Evolutionary conservation across 1,140 invertebrate genomes (phyloP).

Genomic region (Colletes latitarsis): DNA sequence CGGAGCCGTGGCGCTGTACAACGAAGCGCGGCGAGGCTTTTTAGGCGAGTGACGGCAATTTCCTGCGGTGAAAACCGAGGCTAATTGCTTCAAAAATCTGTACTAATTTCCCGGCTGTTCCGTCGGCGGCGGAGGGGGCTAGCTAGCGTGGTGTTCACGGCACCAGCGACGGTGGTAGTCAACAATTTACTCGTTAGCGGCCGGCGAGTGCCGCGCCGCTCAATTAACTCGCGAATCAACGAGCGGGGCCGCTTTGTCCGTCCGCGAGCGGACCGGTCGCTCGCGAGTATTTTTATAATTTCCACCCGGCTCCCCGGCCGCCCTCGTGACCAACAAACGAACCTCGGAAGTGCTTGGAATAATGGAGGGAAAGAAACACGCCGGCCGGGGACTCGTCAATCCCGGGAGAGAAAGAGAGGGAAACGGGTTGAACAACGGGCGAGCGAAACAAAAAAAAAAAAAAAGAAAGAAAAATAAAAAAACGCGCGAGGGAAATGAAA

Average conservation of each 20-base stretch:
- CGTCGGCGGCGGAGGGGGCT: background rate
- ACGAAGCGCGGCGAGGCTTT: conserved; percentile 28
- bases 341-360: conserved; percentile 49
- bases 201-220: conserved; percentile 71
- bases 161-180: conserved; percentile 61
- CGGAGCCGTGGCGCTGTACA: background rate
- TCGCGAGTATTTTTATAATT: conserved; percentile 71
- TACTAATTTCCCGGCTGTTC: conserved; percentile 65
- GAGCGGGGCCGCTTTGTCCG: conserved; percentile 68
- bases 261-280: background rate
- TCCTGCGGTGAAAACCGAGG: conserved; percentile 71
- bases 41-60: conserved; percentile 67
- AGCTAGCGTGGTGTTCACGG: background rate
- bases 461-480: conserved; percentile 8
- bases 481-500: conserved; percentile 59
- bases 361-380: conserved; percentile 32
- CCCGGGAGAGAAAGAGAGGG: no score
- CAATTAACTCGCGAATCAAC: conserved; percentile 77
- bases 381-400: no score
- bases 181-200: conserved; percentile 78
- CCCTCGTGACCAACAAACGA: conserved; percentile 67
- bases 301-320: conserved; percentile 43
- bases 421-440: background rate
- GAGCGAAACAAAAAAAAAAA: no score
- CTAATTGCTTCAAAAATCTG: conserved; percentile 75